Evolutionary conservation across 2,888 invertebrate species (phyloP).

Genomic region (Melanotus villosus): DNA sequence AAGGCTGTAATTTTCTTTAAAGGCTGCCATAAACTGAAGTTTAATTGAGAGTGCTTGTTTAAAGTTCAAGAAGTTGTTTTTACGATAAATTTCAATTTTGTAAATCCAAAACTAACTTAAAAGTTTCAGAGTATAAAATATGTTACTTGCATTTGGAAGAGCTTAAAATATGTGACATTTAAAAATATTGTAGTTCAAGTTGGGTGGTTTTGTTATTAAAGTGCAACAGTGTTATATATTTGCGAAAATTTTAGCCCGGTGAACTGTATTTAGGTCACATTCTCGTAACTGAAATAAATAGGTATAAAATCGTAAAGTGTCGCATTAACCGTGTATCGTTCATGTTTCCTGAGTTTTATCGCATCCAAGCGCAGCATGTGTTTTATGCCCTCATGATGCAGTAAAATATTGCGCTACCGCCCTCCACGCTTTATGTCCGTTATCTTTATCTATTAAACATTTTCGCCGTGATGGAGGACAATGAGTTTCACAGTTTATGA

Average conservation of each 20-base stretch:
- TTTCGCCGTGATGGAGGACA: constrained; percentile 34
- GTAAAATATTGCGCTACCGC: constrained; percentile 47
- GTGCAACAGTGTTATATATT: constrained; percentile 1
- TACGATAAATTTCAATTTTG: no score
- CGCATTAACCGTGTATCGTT: constrained; percentile 47
- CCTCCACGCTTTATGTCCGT: constrained; percentile 48
- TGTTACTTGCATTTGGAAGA: no score
- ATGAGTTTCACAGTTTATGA: constrained; percentile 36
- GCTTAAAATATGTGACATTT: no score
- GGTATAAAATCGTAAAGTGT: constrained; percentile 47
- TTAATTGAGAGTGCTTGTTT: no score
- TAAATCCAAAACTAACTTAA: no score
- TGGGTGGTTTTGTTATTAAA: no score
- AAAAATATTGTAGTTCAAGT: no score
- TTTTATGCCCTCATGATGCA: constrained; percentile 47
- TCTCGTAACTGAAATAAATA: constrained; percentile 44
- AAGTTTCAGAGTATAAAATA: no score
- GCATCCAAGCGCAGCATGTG: constrained; percentile 45
- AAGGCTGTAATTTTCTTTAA: no score
- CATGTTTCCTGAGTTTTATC: constrained; percentile 47
- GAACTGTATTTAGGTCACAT: constrained; percentile 39
- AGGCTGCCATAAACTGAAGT: no score
- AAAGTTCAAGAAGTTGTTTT: no score
- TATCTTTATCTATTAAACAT: constrained; percentile 53
- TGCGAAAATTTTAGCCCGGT: not conserved